Evolutionary conservation across 2,797 vertebrate species (phyloP).

Genomic region (Eulemur mongoz): DNA sequence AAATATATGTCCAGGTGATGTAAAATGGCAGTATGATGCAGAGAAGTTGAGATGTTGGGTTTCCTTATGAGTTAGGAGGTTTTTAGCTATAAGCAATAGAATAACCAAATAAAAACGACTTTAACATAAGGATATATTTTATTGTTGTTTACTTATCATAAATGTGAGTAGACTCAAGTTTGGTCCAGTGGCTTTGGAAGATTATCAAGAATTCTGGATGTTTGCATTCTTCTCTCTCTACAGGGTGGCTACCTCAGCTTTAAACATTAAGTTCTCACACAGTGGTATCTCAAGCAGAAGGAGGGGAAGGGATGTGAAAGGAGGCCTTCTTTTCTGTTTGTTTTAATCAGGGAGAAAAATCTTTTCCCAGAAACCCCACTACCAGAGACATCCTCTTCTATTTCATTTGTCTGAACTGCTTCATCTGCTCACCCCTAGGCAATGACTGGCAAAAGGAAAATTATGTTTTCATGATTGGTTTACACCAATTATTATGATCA

Average conservation of each 20-base stretch:
- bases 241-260: neutral
- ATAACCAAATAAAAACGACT: neutral
- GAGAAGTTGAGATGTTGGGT: neutral
- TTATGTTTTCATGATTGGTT: slow-evolving; percentile 17
- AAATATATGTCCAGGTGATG: neutral
- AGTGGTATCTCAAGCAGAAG: neutral
- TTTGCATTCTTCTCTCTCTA: neutral
- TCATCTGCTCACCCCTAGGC: neutral
- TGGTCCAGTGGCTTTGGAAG: neutral
- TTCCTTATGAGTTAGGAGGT: neutral
- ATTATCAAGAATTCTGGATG: neutral
- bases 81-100: neutral
- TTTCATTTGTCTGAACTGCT: neutral
- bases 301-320: neutral
- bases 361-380: neutral
- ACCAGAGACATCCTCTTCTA: neutral
- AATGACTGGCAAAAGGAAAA: neutral
- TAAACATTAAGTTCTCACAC: neutral
- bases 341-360: neutral
- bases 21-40: neutral
- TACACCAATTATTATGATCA: neutral
- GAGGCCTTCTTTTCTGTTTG: neutral
- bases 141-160: neutral
- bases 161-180: neutral
- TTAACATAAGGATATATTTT: neutral